phyloP scores from a whole-genome alignment of 2,797 vertebrate genomes.

The Acestrorhynchus altus region DNA sequence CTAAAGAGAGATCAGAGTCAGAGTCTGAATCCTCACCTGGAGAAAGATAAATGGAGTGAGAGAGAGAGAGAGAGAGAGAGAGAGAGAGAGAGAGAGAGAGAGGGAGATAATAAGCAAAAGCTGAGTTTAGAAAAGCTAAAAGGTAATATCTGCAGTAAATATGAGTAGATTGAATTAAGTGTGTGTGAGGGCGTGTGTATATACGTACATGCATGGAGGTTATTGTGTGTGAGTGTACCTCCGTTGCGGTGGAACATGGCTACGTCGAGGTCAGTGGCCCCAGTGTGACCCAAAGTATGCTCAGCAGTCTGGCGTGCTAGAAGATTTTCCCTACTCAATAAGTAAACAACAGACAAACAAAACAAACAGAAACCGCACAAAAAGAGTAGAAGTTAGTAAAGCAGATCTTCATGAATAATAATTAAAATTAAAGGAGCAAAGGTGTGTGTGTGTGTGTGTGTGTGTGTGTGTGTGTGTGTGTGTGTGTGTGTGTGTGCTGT shows the following conservation, averaged over 20 bases:
- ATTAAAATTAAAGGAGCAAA: too few species aligned
- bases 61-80: background rate
- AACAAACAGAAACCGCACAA: constrained; percentile 13
- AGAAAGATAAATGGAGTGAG: background rate
- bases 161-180: background rate
- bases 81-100: background rate
- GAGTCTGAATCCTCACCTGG: constrained; percentile 94
- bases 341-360: constrained; percentile 7
- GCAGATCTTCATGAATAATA: background rate
- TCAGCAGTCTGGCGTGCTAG: constrained; percentile 88
- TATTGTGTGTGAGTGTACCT: constrained; percentile 76
- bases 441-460: too few species aligned
- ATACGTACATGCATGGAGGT: constrained; percentile 40
- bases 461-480: background rate
- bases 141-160: background rate
- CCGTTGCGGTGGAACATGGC: constrained; percentile 97
- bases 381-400: constrained; percentile 31
- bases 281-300: constrained; percentile 88
- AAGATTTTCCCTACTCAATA: constrained; percentile 86
- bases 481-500: background rate
- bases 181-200: constrained; percentile 23
- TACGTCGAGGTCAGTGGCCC: constrained; percentile 95
- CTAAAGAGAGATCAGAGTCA: constrained; percentile 95
- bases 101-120: background rate
- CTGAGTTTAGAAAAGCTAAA: background rate